Evolutionary conservation across 35 echinoderm and acorn worm genomes (phyloP).

Genomic region (Stichopus chloronotus): DNA sequence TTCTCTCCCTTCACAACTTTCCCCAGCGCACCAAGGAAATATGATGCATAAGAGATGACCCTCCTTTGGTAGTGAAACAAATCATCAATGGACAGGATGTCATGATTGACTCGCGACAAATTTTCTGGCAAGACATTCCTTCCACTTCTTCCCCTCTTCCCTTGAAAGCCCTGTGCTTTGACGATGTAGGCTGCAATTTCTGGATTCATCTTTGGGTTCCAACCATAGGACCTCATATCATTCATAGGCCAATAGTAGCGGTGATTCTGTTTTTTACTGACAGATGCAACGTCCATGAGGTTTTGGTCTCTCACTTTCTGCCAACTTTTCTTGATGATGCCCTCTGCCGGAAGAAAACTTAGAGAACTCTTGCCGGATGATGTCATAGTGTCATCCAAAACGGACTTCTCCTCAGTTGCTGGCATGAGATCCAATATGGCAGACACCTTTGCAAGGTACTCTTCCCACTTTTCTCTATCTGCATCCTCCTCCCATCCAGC

Average conservation of each 20-base stretch:
- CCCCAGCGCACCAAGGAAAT: neutral
- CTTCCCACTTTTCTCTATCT: neutral
- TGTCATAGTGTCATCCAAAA: too few species aligned
- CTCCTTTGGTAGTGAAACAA: neutral
- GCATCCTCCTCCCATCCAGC: neutral
- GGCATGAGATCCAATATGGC: neutral
- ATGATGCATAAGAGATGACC: conserved; percentile 30
- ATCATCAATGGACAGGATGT: neutral
- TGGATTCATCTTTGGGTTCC: neutral
- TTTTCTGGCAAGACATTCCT: neutral
- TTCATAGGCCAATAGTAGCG: neutral
- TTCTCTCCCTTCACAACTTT: conserved; percentile 30
- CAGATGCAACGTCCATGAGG: neutral
- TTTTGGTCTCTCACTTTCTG: neutral
- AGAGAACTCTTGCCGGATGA: neutral
- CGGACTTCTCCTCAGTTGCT: neutral
- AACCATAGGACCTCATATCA: neutral
- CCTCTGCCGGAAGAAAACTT: neutral
- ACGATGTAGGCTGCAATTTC: neutral
- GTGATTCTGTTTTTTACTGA: neutral
- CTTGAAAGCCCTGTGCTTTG: neutral
- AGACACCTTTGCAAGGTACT: neutral
- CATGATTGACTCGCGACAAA: neutral
- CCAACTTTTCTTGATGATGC: conserved; percentile 1
- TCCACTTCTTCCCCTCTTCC: neutral